Evolutionary conservation across 1,140 invertebrate species (phyloP).

Genomic region (Armadillidium nasatum): DNA sequence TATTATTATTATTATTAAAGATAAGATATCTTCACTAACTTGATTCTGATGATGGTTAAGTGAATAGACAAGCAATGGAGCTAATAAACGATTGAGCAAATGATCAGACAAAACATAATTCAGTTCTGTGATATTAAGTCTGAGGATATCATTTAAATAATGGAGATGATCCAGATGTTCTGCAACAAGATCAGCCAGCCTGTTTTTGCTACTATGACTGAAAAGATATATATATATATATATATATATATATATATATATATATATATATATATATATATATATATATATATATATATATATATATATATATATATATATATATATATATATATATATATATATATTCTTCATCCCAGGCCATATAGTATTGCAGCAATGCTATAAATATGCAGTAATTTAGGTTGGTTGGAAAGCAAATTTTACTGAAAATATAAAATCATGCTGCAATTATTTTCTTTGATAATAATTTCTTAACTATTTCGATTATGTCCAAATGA

Average conservation of each 20-base stretch:
- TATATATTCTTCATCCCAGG: no score
- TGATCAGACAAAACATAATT: constrained; percentile 96
- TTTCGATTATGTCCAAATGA: no score
- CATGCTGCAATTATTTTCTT: no score
- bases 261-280: no score
- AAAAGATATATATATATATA: constrained; percentile 49
- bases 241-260: constrained; percentile 25
- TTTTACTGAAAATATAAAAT: no score
- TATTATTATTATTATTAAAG: no score
- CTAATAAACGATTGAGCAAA: constrained; percentile 83
- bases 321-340: background rate
- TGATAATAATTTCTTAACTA: no score
- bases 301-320: background rate
- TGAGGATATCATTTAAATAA: constrained; percentile 95
- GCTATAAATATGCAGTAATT: no score
- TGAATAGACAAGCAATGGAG: constrained; percentile 92
- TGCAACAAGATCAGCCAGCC: constrained; percentile 88
- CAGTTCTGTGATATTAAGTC: constrained; percentile 82
- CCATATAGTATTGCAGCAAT: no score
- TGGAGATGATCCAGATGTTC: constrained; percentile 97
- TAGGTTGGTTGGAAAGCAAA: no score
- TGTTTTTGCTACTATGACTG: constrained; percentile 78
- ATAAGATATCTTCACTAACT: background rate
- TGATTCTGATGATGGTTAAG: constrained; percentile 51
- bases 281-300: no score